These are phyloP conservation scores for Lucilia cuprina DNA, from an alignment of 1,140 invertebrate genomes.

Conservation along the genomic window DNA sequence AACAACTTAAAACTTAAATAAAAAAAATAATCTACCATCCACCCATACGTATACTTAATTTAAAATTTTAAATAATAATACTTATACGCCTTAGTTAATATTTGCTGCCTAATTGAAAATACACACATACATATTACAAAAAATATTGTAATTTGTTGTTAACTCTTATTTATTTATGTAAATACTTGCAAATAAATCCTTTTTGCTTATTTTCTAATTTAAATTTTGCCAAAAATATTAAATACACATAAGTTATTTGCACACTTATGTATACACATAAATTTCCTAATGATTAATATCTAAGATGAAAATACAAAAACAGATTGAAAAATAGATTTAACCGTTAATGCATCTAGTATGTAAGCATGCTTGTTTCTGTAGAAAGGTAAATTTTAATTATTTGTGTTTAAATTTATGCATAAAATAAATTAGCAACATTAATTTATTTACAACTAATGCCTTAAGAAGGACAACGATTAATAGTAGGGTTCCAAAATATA, in stretches of 20 bases:
- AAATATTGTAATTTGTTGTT: too few relatives aligned
- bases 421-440: neutral
- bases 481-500: neutral
- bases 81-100: too few relatives aligned
- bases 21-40: too few relatives aligned
- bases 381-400: neutral
- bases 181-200: neutral
- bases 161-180: neutral
- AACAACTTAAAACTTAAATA: too few relatives aligned
- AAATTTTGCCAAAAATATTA: neutral
- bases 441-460: neutral
- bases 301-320: neutral
- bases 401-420: neutral
- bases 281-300: neutral
- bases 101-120: too few relatives aligned
- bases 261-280: neutral
- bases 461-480: neutral
- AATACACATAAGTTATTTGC: too few relatives aligned
- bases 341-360: neutral
- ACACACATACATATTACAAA: too few relatives aligned
- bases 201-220: neutral
- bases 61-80: too few relatives aligned
- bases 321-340: neutral
- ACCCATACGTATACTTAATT: too few relatives aligned
- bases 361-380: neutral